Conservation (phyloP, 2,113 vertebrate genomes). For the Pterocles orientalis region DNA sequence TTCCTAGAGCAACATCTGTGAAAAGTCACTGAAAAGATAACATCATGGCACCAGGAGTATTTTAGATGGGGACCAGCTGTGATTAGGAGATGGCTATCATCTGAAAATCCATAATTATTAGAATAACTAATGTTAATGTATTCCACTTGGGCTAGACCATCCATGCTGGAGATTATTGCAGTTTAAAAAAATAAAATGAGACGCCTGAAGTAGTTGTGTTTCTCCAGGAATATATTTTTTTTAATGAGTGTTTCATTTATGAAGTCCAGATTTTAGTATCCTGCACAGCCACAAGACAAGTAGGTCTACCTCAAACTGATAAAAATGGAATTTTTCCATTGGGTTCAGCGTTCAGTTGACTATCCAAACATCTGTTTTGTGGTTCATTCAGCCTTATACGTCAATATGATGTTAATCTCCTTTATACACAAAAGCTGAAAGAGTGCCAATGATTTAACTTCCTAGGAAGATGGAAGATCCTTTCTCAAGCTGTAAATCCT, state of each 20-base stretch:
- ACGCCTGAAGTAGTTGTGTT: not conserved
- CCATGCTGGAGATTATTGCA: not conserved
- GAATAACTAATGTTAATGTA: not conserved
- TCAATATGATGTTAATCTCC: constrained; percentile 51
- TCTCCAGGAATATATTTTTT: not conserved
- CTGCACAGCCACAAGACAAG: not conserved
- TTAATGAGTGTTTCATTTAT: constrained; percentile 37
- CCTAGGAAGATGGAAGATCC: constrained; percentile 51
- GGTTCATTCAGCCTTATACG: constrained; percentile 5
- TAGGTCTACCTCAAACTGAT: constrained; percentile 55
- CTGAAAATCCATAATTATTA: not conserved
- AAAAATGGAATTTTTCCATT: constrained; percentile 59
- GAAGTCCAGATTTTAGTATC: constrained; percentile 22
- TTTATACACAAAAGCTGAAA: constrained; percentile 59
- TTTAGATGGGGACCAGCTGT: not conserved
- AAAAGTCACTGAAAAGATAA: not conserved
- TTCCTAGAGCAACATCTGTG: not conserved
- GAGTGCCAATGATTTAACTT: constrained; percentile 31
- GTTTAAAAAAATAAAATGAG: not conserved
- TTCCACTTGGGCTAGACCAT: not conserved
- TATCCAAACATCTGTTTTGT: constrained; percentile 57
- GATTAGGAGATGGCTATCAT: not conserved
- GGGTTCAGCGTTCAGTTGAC: constrained; percentile 28
- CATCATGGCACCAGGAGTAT: not conserved
- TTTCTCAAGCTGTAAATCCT: constrained; percentile 59